A percentile compares a stretch with the other conserved stretches of the same genome.
Evolutionary conservation across 2,113 vertebrate genomes (phyloP).

Genomic region (Paramormyrops kingsleyae): DNA sequence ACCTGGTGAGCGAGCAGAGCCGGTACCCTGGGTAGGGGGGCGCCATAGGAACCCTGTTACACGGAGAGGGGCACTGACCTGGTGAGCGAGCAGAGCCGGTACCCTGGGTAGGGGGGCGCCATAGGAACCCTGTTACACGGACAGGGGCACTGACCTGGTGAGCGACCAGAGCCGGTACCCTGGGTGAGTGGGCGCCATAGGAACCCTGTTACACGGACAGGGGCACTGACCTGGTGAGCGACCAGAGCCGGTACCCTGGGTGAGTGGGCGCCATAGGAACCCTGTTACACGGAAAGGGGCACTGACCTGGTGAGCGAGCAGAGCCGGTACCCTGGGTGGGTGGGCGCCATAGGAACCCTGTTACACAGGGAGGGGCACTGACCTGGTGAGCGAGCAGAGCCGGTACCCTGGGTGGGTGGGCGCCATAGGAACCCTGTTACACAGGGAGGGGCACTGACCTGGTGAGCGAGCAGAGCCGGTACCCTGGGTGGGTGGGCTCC

Average conservation of each 20-base stretch:
- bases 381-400: slow-evolving; percentile 60
- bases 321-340: background rate
- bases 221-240: slow-evolving; percentile 60
- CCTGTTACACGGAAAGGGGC: slow-evolving; percentile 89
- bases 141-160: slow-evolving; percentile 80
- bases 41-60: too few relatives aligned
- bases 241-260: too few relatives aligned
- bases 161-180: slow-evolving; percentile 33
- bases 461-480: slow-evolving; percentile 56
- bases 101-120: slow-evolving; percentile 76
- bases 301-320: slow-evolving; percentile 74
- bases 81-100: slow-evolving; percentile 52
- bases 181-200: too few relatives aligned
- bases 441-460: slow-evolving; percentile 81
- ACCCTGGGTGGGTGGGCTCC: too few relatives aligned
- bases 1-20: slow-evolving; percentile 60
- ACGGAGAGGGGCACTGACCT: slow-evolving; percentile 29
- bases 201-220: too few relatives aligned
- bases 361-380: too few relatives aligned
- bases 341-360: too few relatives aligned
- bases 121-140: slow-evolving; percentile 94
- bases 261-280: slow-evolving; percentile 80
- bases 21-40: too few relatives aligned
- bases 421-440: slow-evolving; percentile 95
- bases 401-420: slow-evolving; percentile 36